phyloP scores from a whole-genome alignment of 2,888 invertebrate species.

The Cyaniris semiargus region DNA sequence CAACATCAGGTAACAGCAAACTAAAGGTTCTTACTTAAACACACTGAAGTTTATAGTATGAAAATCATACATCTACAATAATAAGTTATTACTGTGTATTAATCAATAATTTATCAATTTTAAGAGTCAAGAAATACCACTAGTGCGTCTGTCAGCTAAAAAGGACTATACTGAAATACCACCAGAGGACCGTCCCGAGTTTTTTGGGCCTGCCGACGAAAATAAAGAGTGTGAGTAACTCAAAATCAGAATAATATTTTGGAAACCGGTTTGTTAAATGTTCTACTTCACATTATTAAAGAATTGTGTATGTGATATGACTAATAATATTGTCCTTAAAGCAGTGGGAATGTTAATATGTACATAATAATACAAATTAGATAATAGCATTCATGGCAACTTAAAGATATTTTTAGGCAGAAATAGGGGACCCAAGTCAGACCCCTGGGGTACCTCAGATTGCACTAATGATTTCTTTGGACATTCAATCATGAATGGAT shows the following conservation, averaged over 20 bases:
- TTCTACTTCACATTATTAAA: no score
- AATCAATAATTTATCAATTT: background rate
- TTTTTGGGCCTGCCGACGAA: background rate
- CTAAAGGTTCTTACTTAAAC: background rate
- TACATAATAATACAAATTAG: background rate
- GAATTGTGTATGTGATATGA: no score
- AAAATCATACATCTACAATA: no score
- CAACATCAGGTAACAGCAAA: background rate
- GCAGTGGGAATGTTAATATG: background rate
- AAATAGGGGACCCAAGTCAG: background rate
- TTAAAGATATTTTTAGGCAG: background rate
- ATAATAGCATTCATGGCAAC: background rate
- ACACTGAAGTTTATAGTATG: background rate
- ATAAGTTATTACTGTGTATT: no score
- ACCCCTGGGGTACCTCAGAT: background rate
- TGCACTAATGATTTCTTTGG: background rate
- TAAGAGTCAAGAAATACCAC: background rate
- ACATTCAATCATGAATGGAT: background rate
- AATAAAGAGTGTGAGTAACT: background rate
- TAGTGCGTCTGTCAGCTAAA: background rate
- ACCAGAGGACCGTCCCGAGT: background rate
- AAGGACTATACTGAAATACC: background rate
- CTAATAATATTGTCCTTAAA: no score
- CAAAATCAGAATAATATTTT: background rate
- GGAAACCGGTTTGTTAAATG: background rate